phyloP scores from a whole-genome alignment of 2,888 invertebrate genomes.

The Nycteola revayana region DNA sequence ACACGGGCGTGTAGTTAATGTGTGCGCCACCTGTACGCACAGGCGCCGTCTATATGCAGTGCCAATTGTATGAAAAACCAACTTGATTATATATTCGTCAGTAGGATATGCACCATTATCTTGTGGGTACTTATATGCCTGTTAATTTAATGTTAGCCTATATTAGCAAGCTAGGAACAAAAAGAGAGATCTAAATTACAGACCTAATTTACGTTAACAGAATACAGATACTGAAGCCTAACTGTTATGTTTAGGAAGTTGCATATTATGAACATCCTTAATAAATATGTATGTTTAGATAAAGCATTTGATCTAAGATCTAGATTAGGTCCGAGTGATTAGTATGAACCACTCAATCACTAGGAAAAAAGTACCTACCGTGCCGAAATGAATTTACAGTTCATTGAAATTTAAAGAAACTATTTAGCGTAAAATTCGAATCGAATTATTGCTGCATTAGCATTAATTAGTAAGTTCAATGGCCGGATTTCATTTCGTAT shows the following conservation, averaged over 20 bases:
- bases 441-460: constrained; percentile 44
- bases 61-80: constrained; percentile 23
- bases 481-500: constrained; percentile 31
- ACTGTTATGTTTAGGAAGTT: too few relatives aligned
- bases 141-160: too few relatives aligned
- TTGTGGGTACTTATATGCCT: too few relatives aligned
- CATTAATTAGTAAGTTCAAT: constrained; percentile 57
- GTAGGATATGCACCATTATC: constrained; percentile 16
- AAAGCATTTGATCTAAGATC: too few relatives aligned
- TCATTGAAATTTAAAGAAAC: constrained; percentile 43
- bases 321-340: too few relatives aligned
- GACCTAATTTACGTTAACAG: too few relatives aligned
- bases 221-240: too few relatives aligned
- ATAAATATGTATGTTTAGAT: too few relatives aligned
- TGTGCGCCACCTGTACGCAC: constrained; percentile 34
- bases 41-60: constrained; percentile 27
- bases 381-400: constrained; percentile 31
- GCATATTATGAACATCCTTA: too few relatives aligned
- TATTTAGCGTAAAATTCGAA: constrained; percentile 39
- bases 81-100: constrained; percentile 21
- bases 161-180: too few relatives aligned
- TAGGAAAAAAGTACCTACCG: constrained; percentile 30
- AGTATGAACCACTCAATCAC: too few relatives aligned
- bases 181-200: too few relatives aligned
- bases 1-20: constrained; percentile 28